Evolutionary conservation across 2,888 invertebrate species (phyloP), one percentile per base, ranked within the genome.

Genomic region (Dicycla oo): DNA sequence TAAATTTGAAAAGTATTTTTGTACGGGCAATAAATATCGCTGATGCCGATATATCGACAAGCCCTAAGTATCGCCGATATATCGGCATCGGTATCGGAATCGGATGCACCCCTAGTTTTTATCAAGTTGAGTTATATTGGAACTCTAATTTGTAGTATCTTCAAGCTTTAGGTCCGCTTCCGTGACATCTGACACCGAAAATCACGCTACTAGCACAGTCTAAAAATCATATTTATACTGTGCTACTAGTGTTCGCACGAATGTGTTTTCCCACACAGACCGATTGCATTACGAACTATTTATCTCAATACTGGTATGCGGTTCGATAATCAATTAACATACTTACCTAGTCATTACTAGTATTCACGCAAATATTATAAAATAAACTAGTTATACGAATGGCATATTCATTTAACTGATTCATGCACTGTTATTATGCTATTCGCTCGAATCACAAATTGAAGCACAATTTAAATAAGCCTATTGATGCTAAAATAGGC

Each of bases 201-300:
- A 64, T 73, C 53, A 30, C 51, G 58, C 51, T 64, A 53, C 23
- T 58, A 26, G 49, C n/a, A n/a, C n/a, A n/a, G n/a, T n/a, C n/a
- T n/a, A n/a, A n/a, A n/a, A n/a, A n/a, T n/a, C n/a, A n/a, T n/a
- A n/a, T n/a, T n/a, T n/a, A n/a, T n/a, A n/a, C n/a, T n/a, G n/a
- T n/a, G 58, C 51, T 64, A 53, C 23, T 58, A 26, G 49, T 51
- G n/a, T 62, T 56, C 30, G 2, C 61, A 47, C 13, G 10, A 64
- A 66, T 75, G 26, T 34, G 49, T 65, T 53, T 73, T 77, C 69
- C 34, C 81, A 73, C 68, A 64, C 34, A 57, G 26, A 73, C 73
- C 13, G 47, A 64, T 77, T 60, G 69, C 73, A 80, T 47, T 38
- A 60, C 23, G 23, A 61, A 69, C 40, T 38, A 38, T 68, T 66